phyloP scores from a whole-genome alignment of 2,797 vertebrate genomes.

The Carduelis carduelis region DNA sequence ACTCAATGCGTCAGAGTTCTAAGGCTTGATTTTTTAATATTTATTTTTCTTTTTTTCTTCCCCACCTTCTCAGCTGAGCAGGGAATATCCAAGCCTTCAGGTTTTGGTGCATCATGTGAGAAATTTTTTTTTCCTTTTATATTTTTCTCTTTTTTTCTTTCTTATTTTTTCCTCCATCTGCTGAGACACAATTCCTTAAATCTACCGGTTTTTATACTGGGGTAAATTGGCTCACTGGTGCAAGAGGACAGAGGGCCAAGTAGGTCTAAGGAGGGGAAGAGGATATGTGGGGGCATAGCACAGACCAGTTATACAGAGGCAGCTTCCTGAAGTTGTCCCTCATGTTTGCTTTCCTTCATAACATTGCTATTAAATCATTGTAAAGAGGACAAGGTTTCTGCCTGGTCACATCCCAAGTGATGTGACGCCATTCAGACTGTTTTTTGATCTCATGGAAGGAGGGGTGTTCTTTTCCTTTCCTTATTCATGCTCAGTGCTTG shows the following conservation, averaged over 20 bases:
- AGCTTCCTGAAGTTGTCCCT: neutral
- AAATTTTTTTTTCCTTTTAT: neutral
- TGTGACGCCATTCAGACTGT: neutral
- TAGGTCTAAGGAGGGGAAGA: neutral
- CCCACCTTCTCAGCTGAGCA: neutral
- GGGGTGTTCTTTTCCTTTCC: neutral
- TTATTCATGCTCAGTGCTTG: neutral
- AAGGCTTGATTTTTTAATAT: neutral
- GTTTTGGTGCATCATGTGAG: neutral
- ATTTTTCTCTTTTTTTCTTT: neutral
- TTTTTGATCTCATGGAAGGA: neutral
- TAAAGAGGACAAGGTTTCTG: neutral
- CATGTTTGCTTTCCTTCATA: neutral
- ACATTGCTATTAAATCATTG: neutral
- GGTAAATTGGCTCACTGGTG: neutral
- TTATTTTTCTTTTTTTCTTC: neutral
- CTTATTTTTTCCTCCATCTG: neutral
- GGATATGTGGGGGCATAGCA: neutral
- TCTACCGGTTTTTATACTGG: neutral
- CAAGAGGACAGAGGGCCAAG: neutral
- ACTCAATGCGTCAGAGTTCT: constrained; percentile 51
- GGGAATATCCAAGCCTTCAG: neutral
- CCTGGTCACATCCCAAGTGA: neutral
- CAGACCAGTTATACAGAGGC: neutral
- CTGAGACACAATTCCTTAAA: neutral